Conservation (phyloP, 2,888 invertebrate species). For the Anodontia alba region DNA sequence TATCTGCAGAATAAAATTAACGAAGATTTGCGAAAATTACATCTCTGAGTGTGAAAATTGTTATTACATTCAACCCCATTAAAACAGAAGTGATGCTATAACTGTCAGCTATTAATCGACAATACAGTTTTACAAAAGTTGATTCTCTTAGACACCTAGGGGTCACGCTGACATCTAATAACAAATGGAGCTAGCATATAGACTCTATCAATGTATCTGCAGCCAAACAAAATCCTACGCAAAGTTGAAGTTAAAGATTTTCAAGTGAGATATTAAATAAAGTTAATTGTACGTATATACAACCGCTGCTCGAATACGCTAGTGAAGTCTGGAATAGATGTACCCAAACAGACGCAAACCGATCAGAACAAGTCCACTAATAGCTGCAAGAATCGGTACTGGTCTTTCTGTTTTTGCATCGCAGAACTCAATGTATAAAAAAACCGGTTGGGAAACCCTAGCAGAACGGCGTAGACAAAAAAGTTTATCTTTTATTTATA, state of each 20-base stretch:
- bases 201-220: background rate
- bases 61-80: background rate
- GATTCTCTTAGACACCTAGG: background rate
- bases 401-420: background rate
- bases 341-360: background rate
- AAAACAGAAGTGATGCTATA: slow-evolving; percentile 2
- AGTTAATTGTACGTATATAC: background rate
- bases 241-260: background rate
- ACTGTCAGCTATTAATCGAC: background rate
- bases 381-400: background rate
- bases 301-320: background rate
- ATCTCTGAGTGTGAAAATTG: background rate
- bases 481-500: background rate
- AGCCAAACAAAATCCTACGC: background rate
- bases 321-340: background rate
- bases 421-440: background rate
- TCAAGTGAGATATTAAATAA: background rate
- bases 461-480: background rate
- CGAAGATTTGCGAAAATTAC: background rate
- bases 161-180: background rate
- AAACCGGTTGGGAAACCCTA: slow-evolving; percentile 4
- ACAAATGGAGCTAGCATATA: background rate
- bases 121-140: background rate
- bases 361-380: background rate
- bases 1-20: background rate